These are phyloP conservation scores for Escarpia spicata DNA, from an alignment of 2,888 invertebrate species.

Conservation along the genomic window DNA sequence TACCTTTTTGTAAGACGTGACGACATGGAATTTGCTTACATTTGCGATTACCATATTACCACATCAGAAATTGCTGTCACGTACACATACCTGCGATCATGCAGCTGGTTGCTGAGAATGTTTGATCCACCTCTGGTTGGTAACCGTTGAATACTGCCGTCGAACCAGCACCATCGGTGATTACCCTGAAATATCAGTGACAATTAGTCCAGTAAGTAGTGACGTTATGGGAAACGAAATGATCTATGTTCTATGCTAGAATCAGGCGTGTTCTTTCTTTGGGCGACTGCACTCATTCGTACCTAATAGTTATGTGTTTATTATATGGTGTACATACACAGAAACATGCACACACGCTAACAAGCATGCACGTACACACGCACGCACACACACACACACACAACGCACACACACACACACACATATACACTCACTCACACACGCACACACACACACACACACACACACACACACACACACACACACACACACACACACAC, in stretches of 20 bases:
- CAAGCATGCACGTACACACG: neutral
- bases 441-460: neutral
- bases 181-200: neutral
- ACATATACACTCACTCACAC: neutral
- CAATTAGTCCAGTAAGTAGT: neutral
- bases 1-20: no score
- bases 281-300: no score
- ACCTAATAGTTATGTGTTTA: no score
- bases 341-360: neutral
- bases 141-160: conserved; percentile 52
- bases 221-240: neutral
- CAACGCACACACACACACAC: neutral
- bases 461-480: neutral
- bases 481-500: neutral
- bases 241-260: neutral
- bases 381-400: neutral
- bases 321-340: neutral
- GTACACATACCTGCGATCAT: conserved; percentile 45
- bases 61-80: neutral
- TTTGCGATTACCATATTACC: no score
- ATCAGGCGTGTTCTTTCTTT: neutral
- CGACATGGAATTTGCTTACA: no score
- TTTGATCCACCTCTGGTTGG: conserved; percentile 43
- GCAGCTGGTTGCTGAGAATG: conserved; percentile 49
- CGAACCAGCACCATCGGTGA: conserved; percentile 48